These are phyloP conservation scores for Archips crataeganus DNA, from an alignment of 2,888 invertebrate genomes.

Conservation along the genomic window DNA sequence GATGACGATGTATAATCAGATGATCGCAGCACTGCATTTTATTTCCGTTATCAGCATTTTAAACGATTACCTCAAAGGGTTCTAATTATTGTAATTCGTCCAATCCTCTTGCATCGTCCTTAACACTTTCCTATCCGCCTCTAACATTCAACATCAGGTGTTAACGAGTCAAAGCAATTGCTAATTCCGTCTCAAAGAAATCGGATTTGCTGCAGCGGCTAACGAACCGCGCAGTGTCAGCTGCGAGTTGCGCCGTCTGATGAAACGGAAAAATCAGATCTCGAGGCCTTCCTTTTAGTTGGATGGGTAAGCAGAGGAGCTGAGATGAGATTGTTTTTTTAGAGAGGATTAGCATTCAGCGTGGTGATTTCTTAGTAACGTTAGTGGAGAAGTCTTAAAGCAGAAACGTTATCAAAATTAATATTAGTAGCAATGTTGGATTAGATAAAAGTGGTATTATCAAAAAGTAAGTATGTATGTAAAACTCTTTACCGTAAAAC, in stretches of 20 bases:
- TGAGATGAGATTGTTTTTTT: not conserved
- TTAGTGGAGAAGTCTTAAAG: too few species aligned
- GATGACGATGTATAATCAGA: too few species aligned
- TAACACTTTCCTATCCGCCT: constrained; percentile 21
- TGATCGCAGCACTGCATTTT: not conserved
- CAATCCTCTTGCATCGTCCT: not conserved
- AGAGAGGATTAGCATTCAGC: not conserved
- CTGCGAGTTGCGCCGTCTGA: constrained; percentile 55
- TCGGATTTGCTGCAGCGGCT: constrained; percentile 63
- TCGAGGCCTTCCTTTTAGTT: constrained; percentile 27
- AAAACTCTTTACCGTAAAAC: too few species aligned
- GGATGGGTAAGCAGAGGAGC: constrained; percentile 15
- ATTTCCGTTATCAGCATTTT: not conserved
- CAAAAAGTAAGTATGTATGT: too few species aligned
- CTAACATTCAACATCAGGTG: constrained; percentile 55
- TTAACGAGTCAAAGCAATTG: constrained; percentile 73
- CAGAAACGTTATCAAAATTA: too few species aligned
- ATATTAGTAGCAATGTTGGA: too few species aligned
- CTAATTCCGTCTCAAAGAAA: constrained; percentile 76
- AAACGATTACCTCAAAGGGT: not conserved
- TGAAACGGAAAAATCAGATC: constrained; percentile 66
- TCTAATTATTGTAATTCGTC: not conserved
- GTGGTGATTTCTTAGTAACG: not conserved
- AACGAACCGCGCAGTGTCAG: constrained; percentile 71
- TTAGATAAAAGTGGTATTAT: too few species aligned